Base-by-base conservation (phyloP, 2,113 vertebrate species). In the Eolophus roseicapilla region DNA sequence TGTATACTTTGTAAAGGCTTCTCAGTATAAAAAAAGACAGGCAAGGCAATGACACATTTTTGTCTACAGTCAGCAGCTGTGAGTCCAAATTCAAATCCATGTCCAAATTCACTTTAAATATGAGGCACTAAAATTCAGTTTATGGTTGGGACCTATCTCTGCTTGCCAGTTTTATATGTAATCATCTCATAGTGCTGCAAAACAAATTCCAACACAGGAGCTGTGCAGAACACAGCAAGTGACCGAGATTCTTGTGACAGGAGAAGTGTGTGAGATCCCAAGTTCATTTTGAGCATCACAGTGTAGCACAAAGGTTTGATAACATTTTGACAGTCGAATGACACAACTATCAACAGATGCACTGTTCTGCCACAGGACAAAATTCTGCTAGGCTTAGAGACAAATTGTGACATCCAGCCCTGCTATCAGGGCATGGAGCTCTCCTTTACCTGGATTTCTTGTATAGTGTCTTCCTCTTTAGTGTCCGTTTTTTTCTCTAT, bases 391-490 rank as follows among this genome's bases (percentile, higher is more conserved):
- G 68, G 79, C 23, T 53, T 60, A 47, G 15, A 79, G 62, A 80
- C n/a, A 94, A 93, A 86, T 1, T 21, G 39, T 84, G 60, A 88
- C 87, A 93, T 33, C 24, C 46, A 88, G 55, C 39, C 35, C 71
- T 82, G 31, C 52, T 55, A 25, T 80, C 69, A 92, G 53, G 31
- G 39, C 43, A 84, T 3, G 3, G 33, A 33, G 31, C 60, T 82
- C 67, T 79, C 49, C 62, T 70, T 97, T 97, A 99, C 99, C 99
- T 99, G 99, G 94, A 99, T 99, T 96, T 99, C 99, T 96, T 99
- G 98, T 94, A 99, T 97, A 96, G 98, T 99, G 68, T 99, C 99
- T 93, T 99, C 99, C 8, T 99, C 99, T 97, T 98, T 98, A 78
- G 98, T 94, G 93, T 99, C 96, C 33, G 97, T 95, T 97, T 99